These are phyloP conservation scores for Bombylius major DNA, from an alignment of 2,888 invertebrate genomes.

Conservation along the genomic window DNA sequence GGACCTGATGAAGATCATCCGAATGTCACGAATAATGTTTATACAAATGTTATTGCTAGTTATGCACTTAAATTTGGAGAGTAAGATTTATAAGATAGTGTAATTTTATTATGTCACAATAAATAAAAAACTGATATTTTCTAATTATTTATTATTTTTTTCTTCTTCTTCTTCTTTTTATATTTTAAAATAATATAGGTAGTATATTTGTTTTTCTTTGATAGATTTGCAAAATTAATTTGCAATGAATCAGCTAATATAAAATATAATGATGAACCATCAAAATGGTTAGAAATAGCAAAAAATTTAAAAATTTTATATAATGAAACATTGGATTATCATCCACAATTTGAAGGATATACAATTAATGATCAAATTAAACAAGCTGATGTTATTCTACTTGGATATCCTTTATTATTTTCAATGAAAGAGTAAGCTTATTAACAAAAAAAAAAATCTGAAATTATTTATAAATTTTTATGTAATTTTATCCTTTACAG, in stretches of 20 bases:
- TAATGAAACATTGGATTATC: slow-evolving; percentile 40
- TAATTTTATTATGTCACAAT: no score
- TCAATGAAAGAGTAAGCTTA: slow-evolving; percentile 38
- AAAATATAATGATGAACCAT: neutral
- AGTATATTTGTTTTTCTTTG: neutral
- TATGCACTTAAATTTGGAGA: slow-evolving; percentile 45
- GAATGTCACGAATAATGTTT: slow-evolving; percentile 44
- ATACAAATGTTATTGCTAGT: slow-evolving; percentile 46
- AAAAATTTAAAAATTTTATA: slow-evolving; percentile 42
- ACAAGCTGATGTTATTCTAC: slow-evolving; percentile 46
- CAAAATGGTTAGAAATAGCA: slow-evolving; percentile 36
- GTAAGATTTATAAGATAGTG: slow-evolving; percentile 26
- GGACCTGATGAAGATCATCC: slow-evolving; percentile 50
- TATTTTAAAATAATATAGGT: no score
- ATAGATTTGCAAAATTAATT: slow-evolving; percentile 6
- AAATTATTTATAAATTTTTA: neutral
- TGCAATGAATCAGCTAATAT: slow-evolving; percentile 5
- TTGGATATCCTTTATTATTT: slow-evolving; percentile 46
- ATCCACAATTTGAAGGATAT: slow-evolving; percentile 45
- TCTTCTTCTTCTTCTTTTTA: neutral
- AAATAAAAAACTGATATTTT: neutral
- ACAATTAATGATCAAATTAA: slow-evolving; percentile 38
- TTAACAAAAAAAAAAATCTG: neutral
- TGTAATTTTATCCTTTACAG: slow-evolving; percentile 14
- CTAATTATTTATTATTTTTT: no score